A percentile compares a stretch with the other conserved stretches of the same genome.
These are phyloP conservation scores for Drosophila triauraria DNA, from an alignment of 1,140 invertebrate genomes.

Conservation along the genomic window DNA sequence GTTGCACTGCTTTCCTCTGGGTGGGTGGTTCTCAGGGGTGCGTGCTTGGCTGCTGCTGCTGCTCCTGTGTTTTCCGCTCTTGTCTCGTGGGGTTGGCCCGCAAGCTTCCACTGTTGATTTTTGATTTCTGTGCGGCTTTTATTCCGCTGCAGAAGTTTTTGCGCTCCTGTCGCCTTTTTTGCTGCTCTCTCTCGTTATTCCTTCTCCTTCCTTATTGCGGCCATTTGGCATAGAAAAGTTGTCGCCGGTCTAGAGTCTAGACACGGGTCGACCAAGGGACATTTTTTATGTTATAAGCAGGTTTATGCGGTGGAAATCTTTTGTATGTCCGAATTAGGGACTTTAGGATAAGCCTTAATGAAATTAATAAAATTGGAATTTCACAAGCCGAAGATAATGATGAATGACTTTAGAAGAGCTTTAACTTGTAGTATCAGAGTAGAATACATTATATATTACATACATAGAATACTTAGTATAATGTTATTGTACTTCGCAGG, in stretches of 20 bases:
- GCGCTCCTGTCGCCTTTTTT: conserved; percentile 36
- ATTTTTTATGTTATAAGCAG: neutral
- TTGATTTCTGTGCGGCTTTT: conserved; percentile 73
- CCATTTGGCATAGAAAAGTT: conserved; percentile 56
- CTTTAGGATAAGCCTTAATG: neutral
- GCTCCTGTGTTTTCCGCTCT: conserved; percentile 16
- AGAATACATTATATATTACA: too few species aligned
- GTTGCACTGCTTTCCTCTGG: conserved; percentile 24
- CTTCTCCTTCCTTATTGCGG: conserved; percentile 10
- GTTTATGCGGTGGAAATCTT: conserved; percentile 14
- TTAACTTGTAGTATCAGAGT: too few species aligned
- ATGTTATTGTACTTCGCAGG: too few species aligned
- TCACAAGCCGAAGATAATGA: neutral
- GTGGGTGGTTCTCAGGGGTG: conserved; percentile 30
- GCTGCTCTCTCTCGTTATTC: neutral
- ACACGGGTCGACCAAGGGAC: conserved; percentile 23
- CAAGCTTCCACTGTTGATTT: conserved; percentile 69
- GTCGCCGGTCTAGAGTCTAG: conserved; percentile 71
- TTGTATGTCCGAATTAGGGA: neutral
- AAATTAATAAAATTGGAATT: neutral
- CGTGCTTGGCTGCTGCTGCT: conserved; percentile 2
- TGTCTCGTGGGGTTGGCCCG: conserved; percentile 47
- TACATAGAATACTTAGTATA: too few species aligned
- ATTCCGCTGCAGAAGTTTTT: conserved; percentile 60
- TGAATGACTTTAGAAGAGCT: too few species aligned